Evolutionary conservation across 92 coral and sea anemone species (phyloP), one percentile per base, ranked within the genome.

Genomic region (Phenganax marumi): DNA sequence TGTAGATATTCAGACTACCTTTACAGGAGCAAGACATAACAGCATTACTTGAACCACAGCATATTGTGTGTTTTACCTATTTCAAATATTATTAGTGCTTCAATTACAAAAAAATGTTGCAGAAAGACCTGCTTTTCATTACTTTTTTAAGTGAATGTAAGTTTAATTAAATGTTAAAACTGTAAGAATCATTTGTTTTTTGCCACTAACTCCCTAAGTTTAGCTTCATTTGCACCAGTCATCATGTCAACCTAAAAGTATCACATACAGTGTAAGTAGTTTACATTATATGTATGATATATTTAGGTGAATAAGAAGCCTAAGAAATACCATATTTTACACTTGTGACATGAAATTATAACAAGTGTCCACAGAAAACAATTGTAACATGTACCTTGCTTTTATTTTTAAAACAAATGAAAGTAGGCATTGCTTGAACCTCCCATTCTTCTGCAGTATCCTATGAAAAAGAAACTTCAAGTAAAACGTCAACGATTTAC

Each of bases 351-450:
- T 58, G n/a, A 58, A 7, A 23, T 18, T 58, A 18, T 14, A 14
- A 58, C 23, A 7, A 7, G 21, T 58, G n/a, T 58, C 16, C 65
- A 56, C 12, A 21, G 16, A 1, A 26, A 50, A 48, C 17, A 46
- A 72, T 3, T 50, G 77, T 17, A 72, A 50, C n/a, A 0, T 52
- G 62, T 84, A 89, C 97, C 90, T 50, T 84, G 11, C 50, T 52
- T 25, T 88, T 88, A 58, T 88, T 86, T 80, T 87, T 86, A 89
- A 76, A 85, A 49, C 85, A 82, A 8, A 80, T 39, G 68, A 91
- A 91, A 17, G 92, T 86, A 33, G 97, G 97, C 92, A 91, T 86
- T 8, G 89, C 89, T 61, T 82, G 75, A 33, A 91, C 82, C 1
- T 61, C 70, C 8, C 77, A 84, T 16, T 60, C 71, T 47, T 70